These are phyloP conservation scores for Mythimna lalbum DNA, from an alignment of 2,888 invertebrate species.

Conservation along the genomic window DNA sequence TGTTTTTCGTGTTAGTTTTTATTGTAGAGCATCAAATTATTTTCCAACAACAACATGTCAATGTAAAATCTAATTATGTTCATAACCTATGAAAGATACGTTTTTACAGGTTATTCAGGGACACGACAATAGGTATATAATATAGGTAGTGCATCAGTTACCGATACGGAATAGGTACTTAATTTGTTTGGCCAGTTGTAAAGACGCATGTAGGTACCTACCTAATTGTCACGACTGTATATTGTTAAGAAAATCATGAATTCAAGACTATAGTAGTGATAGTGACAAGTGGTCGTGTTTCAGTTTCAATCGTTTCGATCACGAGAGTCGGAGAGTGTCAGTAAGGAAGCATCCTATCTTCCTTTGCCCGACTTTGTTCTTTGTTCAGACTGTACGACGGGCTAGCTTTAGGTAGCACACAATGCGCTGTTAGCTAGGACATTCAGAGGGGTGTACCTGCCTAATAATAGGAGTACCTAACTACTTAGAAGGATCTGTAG, in stretches of 20 bases:
- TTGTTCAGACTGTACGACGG: not conserved
- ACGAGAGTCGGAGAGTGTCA: not conserved
- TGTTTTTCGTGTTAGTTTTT: constrained; percentile 8
- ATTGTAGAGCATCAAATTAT: constrained; percentile 20
- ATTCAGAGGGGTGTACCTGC: not conserved
- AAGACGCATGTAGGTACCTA: not conserved
- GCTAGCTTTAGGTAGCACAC: not conserved
- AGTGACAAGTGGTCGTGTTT: constrained; percentile 3
- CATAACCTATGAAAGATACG: constrained; percentile 48
- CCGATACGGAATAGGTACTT: not conserved
- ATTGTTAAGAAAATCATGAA: constrained; percentile 19
- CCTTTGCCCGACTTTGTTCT: not conserved
- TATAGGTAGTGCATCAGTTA: not conserved
- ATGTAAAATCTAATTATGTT: constrained; percentile 16
- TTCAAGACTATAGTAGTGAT: constrained; percentile 7
- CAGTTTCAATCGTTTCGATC: constrained; percentile 3
- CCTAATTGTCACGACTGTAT: constrained; percentile 6
- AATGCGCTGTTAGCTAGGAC: not conserved
- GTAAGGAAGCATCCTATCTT: not conserved
- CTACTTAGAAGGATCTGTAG: not conserved
- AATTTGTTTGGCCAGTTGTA: constrained; percentile 8
- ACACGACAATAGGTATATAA: not conserved
- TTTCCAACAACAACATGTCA: constrained; percentile 3
- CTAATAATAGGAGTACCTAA: not conserved
- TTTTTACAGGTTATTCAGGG: constrained; percentile 9